Evolutionary conservation across 2,797 vertebrate genomes (phyloP), one percentile per base, ranked within the genome.

Genomic region (Merluccius polli): DNA sequence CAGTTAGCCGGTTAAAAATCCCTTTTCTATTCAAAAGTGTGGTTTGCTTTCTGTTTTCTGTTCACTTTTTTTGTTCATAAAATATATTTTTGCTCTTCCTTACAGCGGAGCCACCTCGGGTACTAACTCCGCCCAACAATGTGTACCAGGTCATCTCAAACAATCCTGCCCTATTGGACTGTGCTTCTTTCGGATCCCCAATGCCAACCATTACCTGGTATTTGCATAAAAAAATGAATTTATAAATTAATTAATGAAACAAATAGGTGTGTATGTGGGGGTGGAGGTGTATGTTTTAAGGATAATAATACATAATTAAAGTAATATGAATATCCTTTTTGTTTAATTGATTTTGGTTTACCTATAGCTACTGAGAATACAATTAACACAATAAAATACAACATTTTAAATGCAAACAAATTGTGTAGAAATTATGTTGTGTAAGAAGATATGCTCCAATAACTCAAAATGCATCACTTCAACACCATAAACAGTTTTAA

Each of bases 141-240:
- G 84, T 97, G 21, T 97, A 98, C 85, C 94, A 95, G 87, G 95
- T 99, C 78, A 97, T 98, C 16, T 89, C 93, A 65, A 95, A 98
- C 84, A 94, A 82, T 69, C 94, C 90, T 0, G 97, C 96, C 0
- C 80, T 96, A 18, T 90, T 99, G 35, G 93, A 98, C 76, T 99
- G 98, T 79, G 92, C 93, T 78, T 95, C 95, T 78, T 99, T 99
- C 86, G 97, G 98, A 30, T 98, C 98, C 5, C 98, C 97, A 41
- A 94, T 95, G 76, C 97, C 98, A 79, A 90, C 90, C 75, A 93
- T 98, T 85, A 95, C 97, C 87, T 99, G 98, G 98, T 99, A 59
- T 11, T 6, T 59, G 7, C 52, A 52, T 52, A 21, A 52, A 52
- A n/a, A 0, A 11, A 52, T 52, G 9, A 52, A 7, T 52, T 3